Evolutionary conservation across 2,797 vertebrate genomes (phyloP).

Genomic region (Mormyrops attenuatus): DNA sequence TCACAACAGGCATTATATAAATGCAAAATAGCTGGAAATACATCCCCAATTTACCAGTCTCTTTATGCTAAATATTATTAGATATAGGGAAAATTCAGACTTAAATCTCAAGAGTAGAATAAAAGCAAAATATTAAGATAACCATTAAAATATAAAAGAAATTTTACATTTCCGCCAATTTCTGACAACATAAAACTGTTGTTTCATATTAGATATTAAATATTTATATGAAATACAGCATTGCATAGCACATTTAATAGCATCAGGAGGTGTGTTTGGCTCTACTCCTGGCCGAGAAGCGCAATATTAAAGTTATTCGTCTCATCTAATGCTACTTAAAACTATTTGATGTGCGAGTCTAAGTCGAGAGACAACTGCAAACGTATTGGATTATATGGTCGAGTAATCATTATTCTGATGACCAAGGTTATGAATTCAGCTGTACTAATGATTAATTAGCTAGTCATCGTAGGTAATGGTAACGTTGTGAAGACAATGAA

Average conservation of each 20-base stretch:
- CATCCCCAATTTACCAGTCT: not conserved
- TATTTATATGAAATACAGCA: not conserved
- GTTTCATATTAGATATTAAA: conserved; percentile 3
- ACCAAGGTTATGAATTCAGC: not conserved
- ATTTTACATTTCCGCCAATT: not conserved
- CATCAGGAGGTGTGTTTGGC: not conserved
- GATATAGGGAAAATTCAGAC: not conserved
- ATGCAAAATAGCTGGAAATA: not conserved
- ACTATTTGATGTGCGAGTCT: not conserved
- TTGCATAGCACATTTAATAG: not conserved
- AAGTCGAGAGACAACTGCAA: not conserved
- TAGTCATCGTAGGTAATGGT: not conserved
- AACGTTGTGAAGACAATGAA: not conserved
- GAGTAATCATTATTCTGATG: not conserved
- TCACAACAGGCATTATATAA: not conserved
- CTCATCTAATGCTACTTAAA: not conserved
- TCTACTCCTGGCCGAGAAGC: not conserved
- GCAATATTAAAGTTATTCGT: not conserved
- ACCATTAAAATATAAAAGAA: not conserved
- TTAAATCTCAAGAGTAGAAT: not conserved
- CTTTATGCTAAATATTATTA: not conserved
- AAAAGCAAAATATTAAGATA: not conserved
- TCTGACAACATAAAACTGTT: not conserved
- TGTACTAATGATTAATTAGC: not conserved
- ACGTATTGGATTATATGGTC: not conserved